These are phyloP conservation scores for Oxyruncus cristatus DNA, from an alignment of 2,113 vertebrate species.

Conservation along the genomic window DNA sequence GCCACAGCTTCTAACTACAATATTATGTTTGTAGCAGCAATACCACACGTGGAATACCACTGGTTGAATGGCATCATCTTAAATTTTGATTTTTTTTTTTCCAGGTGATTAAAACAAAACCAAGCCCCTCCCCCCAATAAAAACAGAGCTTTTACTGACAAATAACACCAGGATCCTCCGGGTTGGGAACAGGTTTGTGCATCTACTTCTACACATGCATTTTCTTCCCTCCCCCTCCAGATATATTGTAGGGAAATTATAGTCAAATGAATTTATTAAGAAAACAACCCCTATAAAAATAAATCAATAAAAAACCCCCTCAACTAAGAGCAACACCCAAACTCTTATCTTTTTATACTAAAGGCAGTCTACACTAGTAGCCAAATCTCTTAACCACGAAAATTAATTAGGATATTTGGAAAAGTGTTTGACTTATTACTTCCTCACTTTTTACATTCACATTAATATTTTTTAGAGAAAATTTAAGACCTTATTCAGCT, in stretches of 20 bases:
- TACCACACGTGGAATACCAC: not conserved
- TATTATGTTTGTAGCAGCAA: not conserved
- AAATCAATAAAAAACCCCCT: not conserved
- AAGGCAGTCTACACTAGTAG: not conserved
- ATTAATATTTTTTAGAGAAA: not conserved
- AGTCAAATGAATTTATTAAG: not conserved
- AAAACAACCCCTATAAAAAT: not conserved
- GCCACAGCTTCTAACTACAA: not conserved
- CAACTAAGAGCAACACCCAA: not conserved
- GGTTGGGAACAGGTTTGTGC: not conserved
- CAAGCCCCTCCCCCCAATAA: not conserved
- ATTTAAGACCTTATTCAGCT: not conserved
- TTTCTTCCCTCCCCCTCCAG: not conserved
- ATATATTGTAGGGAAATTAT: not conserved
- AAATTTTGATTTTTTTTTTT: not conserved
- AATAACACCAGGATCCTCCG: not conserved
- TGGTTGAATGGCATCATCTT: not conserved
- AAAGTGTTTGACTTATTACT: not conserved
- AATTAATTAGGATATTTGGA: not conserved
- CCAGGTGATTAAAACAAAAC: not conserved
- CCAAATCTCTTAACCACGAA: not conserved
- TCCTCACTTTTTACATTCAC: not conserved
- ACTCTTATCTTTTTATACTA: not conserved
- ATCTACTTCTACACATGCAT: not conserved
- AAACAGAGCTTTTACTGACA: not conserved